These are phyloP conservation scores for Drosophila percnosoma DNA, from an alignment of 2,888 invertebrate species.

Conservation along the genomic window DNA sequence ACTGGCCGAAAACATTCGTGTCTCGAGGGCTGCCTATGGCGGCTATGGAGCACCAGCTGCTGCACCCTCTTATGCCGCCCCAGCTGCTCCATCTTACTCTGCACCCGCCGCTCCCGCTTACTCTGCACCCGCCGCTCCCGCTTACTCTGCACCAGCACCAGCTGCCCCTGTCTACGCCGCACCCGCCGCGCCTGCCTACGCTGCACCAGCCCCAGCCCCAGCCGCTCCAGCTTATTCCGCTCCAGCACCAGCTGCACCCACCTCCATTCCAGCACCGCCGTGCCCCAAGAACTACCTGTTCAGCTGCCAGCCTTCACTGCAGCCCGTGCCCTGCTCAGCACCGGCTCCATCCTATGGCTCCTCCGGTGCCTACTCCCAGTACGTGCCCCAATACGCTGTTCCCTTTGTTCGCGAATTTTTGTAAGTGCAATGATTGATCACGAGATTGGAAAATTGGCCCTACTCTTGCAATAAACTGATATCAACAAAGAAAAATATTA, in stretches of 20 bases:
- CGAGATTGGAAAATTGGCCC: slow-evolving; percentile 13
- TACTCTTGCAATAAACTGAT: slow-evolving; percentile 40
- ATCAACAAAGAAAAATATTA: slow-evolving; percentile 3
- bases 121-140: slow-evolving; percentile 41
- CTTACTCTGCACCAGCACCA: slow-evolving; percentile 53
- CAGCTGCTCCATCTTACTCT: slow-evolving; percentile 43
- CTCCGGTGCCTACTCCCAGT: slow-evolving; percentile 78
- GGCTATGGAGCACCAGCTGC: slow-evolving; percentile 55
- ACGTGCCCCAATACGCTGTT: slow-evolving; percentile 75
- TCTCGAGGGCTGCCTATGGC: slow-evolving; percentile 69
- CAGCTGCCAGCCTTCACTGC: slow-evolving; percentile 80
- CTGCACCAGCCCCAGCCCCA: slow-evolving; percentile 48
- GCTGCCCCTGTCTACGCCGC: slow-evolving; percentile 31
- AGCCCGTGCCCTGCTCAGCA: slow-evolving; percentile 78
- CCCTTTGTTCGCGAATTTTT: slow-evolving; percentile 73
- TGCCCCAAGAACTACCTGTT: slow-evolving; percentile 82
- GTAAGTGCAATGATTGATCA: slow-evolving; percentile 28
- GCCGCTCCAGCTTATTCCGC: slow-evolving; percentile 56
- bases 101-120: slow-evolving; percentile 50
- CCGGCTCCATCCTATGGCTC: slow-evolving; percentile 68
- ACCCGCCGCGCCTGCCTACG: slow-evolving; percentile 48
- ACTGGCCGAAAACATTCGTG: slow-evolving; percentile 76
- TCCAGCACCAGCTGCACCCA: slow-evolving; percentile 55
- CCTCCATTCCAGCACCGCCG: slow-evolving; percentile 69
- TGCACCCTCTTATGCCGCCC: slow-evolving; percentile 45